Evolutionary conservation across 2,888 invertebrate genomes (phyloP).

Genomic region (Epistrophella euchroma): DNA sequence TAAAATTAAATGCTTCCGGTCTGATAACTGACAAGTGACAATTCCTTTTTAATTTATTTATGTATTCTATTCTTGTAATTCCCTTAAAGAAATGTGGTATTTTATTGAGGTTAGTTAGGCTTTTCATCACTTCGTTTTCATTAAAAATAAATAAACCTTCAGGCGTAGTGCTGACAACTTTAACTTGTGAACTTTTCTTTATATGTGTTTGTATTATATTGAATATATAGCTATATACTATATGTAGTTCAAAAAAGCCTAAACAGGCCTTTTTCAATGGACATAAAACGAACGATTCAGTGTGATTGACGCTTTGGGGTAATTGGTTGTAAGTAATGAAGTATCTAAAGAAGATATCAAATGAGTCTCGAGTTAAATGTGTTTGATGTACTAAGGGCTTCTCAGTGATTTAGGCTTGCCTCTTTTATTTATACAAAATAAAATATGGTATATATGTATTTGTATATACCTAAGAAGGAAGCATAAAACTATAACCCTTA

Average conservation of each 20-base stretch:
- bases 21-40: too few species aligned
- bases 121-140: neutral
- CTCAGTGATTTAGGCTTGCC: neutral
- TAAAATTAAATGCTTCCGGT: too few species aligned
- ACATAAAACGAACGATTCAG: neutral
- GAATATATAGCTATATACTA: neutral
- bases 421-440: neutral
- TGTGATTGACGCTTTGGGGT: constrained; percentile 22
- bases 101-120: too few species aligned
- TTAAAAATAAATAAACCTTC: neutral
- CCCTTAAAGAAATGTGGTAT: too few species aligned
- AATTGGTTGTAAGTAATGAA: constrained; percentile 21
- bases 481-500: neutral
- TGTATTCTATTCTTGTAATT: too few species aligned
- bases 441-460: neutral
- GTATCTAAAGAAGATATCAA: constrained; percentile 1
- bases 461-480: neutral
- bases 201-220: neutral
- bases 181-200: neutral
- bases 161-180: neutral
- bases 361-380: constrained; percentile 1
- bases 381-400: constrained; percentile 4
- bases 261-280: neutral
- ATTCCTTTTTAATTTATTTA: too few species aligned
- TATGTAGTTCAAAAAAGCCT: neutral